Percentiles rank a stretch among this genome's conserved stretches.
phyloP scores from a whole-genome alignment of 1,140 invertebrate genomes.

The Anastatus disparis region DNA sequence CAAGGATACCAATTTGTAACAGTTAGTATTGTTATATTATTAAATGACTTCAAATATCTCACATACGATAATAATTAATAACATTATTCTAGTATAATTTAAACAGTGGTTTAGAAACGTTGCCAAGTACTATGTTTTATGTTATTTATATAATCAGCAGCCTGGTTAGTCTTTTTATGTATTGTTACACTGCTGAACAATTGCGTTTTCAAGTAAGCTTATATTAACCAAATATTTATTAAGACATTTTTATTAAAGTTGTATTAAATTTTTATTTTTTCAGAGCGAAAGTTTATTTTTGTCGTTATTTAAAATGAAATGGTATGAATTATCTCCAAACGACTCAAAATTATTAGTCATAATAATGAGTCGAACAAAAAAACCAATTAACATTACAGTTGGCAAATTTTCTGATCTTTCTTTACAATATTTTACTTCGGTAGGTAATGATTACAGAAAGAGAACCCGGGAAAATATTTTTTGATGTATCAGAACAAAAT shows the following conservation, averaged over 20 bases:
- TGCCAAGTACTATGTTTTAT: background rate
- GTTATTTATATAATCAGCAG: background rate
- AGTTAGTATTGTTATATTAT: slow-evolving; percentile 39
- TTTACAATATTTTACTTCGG: background rate
- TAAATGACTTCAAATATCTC: too few relatives aligned
- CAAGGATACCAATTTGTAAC: slow-evolving; percentile 45
- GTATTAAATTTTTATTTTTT: too few relatives aligned
- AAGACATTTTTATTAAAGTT: too few relatives aligned
- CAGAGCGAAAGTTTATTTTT: background rate
- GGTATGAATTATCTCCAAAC: slow-evolving; percentile 17
- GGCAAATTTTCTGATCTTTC: slow-evolving; percentile 25
- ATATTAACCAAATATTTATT: too few relatives aligned
- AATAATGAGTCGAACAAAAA: slow-evolving; percentile 4
- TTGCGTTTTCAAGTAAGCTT: background rate
- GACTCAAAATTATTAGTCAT: slow-evolving; percentile 12
- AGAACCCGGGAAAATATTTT: too few relatives aligned
- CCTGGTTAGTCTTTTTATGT: background rate
- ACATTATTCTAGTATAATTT: background rate
- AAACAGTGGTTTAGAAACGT: background rate
- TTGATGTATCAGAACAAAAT: too few relatives aligned
- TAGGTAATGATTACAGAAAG: too few relatives aligned
- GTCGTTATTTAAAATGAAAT: slow-evolving; percentile 2
- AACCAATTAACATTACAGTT: slow-evolving; percentile 19
- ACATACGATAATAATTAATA: too few relatives aligned
- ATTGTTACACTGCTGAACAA: slow-evolving; percentile 1